These are phyloP conservation scores for Neomorphus geoffroyi DNA, from an alignment of 2,797 vertebrate genomes.

Conservation along the genomic window DNA sequence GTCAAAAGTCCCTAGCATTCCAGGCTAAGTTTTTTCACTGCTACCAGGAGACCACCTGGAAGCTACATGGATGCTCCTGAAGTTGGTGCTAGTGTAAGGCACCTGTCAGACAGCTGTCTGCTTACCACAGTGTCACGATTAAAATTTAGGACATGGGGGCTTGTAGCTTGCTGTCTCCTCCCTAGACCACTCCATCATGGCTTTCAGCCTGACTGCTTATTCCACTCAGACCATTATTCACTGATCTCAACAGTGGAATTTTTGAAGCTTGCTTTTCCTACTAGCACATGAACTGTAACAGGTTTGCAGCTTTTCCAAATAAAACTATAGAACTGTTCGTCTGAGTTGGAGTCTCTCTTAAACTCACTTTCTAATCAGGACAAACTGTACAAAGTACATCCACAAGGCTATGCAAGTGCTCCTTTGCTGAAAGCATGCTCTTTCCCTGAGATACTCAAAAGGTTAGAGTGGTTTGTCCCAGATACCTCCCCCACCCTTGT, in stretches of 20 bases:
- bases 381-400: conserved; percentile 29
- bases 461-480: neutral
- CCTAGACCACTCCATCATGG: neutral
- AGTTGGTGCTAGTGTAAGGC: neutral
- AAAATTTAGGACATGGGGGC: neutral
- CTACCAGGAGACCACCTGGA: neutral
- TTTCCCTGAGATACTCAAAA: conserved; percentile 3
- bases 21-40: neutral
- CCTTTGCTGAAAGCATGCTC: neutral
- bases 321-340: conserved; percentile 10
- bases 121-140: neutral
- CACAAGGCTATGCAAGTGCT: conserved; percentile 14
- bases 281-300: conserved; percentile 21
- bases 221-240: neutral
- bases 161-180: neutral
- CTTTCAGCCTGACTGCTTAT: neutral
- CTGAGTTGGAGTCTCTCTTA: conserved; percentile 25
- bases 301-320: conserved; percentile 41
- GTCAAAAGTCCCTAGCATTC: neutral
- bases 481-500: neutral
- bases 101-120: neutral
- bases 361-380: conserved; percentile 37
- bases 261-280: conserved; percentile 10
- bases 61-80: neutral
- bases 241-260: neutral